These are phyloP conservation scores for Magallana nippona DNA, from an alignment of 2,888 invertebrate species.

Conservation along the genomic window DNA sequence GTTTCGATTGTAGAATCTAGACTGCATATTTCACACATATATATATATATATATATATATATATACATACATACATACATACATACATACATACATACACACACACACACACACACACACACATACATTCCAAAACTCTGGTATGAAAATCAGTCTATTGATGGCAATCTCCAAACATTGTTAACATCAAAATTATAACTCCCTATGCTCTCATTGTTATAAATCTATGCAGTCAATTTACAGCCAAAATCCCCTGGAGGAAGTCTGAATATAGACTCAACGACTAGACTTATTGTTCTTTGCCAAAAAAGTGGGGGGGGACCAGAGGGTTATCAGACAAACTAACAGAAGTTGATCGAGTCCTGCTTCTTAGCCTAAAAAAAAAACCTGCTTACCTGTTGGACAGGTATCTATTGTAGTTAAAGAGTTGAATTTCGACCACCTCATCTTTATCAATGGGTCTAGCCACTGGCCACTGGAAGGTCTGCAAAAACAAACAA, in stretches of 20 bases:
- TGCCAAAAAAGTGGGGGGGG: neutral
- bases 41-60: neutral
- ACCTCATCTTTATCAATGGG: conserved; percentile 85
- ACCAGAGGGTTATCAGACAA: neutral
- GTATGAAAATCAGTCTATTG: too few species aligned
- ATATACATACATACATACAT: too few species aligned
- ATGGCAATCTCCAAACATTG: conserved; percentile 36
- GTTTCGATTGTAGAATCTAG: neutral
- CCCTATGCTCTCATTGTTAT: neutral
- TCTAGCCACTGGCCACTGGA: conserved; percentile 87
- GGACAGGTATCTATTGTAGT: conserved; percentile 84
- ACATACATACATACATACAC: too few species aligned
- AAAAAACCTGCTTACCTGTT: conserved; percentile 80
- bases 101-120: too few species aligned
- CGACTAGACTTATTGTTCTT: neutral
- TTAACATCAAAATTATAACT: neutral
- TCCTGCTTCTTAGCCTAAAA: too few species aligned
- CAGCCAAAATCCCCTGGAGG: neutral
- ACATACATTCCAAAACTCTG: neutral
- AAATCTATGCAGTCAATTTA: neutral
- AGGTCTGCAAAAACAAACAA: conserved; percentile 74
- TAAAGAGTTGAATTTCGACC: conserved; percentile 83
- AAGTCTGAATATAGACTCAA: neutral
- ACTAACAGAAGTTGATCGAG: neutral
- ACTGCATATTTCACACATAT: neutral